phyloP scores from a whole-genome alignment of 2,888 invertebrate species.

The Pedicia rivosa region DNA sequence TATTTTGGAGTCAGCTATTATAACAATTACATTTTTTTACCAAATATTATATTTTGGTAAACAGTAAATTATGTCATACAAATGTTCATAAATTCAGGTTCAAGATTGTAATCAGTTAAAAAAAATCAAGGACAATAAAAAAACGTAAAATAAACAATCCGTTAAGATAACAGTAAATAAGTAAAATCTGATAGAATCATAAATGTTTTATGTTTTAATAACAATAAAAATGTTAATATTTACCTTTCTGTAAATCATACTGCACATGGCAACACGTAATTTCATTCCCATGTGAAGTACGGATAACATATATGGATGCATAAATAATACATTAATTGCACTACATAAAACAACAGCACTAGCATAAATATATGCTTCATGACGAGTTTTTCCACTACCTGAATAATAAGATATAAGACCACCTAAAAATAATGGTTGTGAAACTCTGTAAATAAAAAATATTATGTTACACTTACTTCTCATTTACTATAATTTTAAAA shows the following conservation, averaged over 20 bases:
- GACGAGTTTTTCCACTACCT: slow-evolving; percentile 9
- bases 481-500: too few species aligned
- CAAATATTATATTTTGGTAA: too few species aligned
- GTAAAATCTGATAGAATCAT: too few species aligned
- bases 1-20: too few species aligned
- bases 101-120: not conserved
- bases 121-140: too few species aligned
- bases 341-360: slow-evolving; percentile 56
- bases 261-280: slow-evolving; percentile 48
- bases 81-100: too few species aligned
- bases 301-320: slow-evolving; percentile 81
- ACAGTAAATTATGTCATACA: too few species aligned
- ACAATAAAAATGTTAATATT: not conserved
- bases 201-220: not conserved
- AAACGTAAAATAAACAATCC: too few species aligned
- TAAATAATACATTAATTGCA: slow-evolving; percentile 55
- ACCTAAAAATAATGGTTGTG: slow-evolving; percentile 47
- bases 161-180: too few species aligned
- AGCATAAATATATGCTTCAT: slow-evolving; percentile 60
- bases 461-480: too few species aligned
- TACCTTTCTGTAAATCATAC: slow-evolving; percentile 47
- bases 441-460: slow-evolving; percentile 33
- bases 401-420: slow-evolving; percentile 43
- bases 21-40: too few species aligned
- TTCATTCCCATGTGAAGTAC: slow-evolving; percentile 48